phyloP scores from a whole-genome alignment of 35 echinoderm and acorn worm genomes.

The Hemicentrotus pulcherrimus region DNA sequence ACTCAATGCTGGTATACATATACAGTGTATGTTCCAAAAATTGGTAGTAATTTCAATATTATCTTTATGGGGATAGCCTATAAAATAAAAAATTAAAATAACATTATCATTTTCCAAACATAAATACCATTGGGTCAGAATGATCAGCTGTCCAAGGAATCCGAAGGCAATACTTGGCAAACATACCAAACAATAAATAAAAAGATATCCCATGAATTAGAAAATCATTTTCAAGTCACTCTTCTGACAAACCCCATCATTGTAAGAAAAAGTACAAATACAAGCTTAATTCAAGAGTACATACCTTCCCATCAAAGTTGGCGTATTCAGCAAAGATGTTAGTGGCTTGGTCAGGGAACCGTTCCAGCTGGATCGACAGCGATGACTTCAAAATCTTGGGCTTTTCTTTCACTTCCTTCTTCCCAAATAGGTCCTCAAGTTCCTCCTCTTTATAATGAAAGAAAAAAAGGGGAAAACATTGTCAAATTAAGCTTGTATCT shows the following conservation, averaged over 20 bases:
- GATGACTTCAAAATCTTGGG: background rate
- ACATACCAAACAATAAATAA: too few relatives aligned
- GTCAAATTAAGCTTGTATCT: background rate
- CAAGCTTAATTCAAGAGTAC: background rate
- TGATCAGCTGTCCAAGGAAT: too few relatives aligned
- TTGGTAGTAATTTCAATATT: too few relatives aligned
- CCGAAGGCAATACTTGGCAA: too few relatives aligned
- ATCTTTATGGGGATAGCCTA: too few relatives aligned
- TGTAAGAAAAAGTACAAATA: background rate
- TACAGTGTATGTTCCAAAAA: too few relatives aligned
- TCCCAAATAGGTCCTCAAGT: constrained; percentile 77
- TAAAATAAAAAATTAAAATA: too few relatives aligned
- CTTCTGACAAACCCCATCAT: background rate
- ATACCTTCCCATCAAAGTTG: constrained; percentile 98
- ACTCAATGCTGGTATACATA: too few relatives aligned
- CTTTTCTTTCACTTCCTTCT: constrained; percentile 60
- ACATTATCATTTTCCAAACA: too few relatives aligned
- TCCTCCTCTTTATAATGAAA: constrained; percentile 70
- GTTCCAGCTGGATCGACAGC: constrained; percentile 80
- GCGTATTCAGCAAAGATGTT: constrained; percentile 94
- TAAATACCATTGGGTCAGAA: too few relatives aligned
- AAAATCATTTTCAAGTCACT: background rate
- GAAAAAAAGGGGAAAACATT: background rate
- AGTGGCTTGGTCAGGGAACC: constrained; percentile 74
- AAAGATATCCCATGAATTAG: too few relatives aligned